These are phyloP conservation scores for Syndactyla subalaris DNA, from an alignment of 2,797 vertebrate species.

Conservation along the genomic window DNA sequence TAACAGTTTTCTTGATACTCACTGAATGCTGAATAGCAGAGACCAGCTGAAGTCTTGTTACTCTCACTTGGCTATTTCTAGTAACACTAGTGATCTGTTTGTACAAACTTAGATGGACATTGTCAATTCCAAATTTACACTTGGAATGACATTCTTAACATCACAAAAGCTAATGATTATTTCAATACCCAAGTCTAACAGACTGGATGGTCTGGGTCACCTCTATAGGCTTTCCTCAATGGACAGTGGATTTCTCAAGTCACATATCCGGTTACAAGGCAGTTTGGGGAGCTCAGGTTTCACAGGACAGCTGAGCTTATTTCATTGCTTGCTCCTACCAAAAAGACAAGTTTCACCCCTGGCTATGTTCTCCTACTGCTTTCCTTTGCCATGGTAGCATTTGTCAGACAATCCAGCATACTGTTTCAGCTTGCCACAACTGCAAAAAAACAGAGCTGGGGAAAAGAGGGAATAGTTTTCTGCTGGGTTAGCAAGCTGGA, in stretches of 20 bases:
- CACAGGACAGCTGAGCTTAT: conserved; percentile 39
- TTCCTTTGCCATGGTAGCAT: not conserved
- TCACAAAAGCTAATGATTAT: not conserved
- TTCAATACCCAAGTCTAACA: not conserved
- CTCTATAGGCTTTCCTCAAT: conserved; percentile 22
- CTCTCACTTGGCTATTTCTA: not conserved
- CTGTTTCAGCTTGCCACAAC: not conserved
- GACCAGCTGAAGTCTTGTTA: not conserved
- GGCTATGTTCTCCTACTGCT: not conserved
- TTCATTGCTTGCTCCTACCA: conserved; percentile 14
- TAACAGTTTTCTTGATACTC: not conserved
- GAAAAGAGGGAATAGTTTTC: not conserved
- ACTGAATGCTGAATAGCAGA: not conserved
- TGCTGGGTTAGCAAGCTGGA: not conserved
- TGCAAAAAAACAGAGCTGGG: not conserved
- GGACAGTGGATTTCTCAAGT: not conserved
- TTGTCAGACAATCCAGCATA: not conserved
- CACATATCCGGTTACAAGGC: not conserved
- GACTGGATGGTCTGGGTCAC: not conserved
- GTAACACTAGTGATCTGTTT: not conserved
- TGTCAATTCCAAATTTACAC: not conserved
- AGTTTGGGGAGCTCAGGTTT: not conserved
- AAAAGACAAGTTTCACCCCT: not conserved
- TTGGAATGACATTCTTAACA: not conserved
- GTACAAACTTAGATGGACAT: not conserved